Evolutionary conservation across 2,888 invertebrate species (phyloP).

Genomic region (Drosophila cracens): DNA sequence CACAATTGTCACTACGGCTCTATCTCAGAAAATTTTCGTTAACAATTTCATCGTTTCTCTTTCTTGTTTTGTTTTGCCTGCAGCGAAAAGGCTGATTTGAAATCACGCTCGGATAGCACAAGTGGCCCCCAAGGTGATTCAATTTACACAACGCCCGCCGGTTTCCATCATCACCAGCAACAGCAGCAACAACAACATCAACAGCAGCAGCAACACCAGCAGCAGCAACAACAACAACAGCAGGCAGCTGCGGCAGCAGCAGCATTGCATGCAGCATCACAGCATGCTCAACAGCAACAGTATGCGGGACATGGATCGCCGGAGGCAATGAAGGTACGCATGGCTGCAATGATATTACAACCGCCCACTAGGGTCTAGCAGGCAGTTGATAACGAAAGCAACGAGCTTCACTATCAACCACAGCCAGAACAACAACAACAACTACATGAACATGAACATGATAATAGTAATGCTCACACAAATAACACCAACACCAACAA

Average conservation of each 20-base stretch:
- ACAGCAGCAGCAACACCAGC: slow-evolving; percentile 68
- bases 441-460: slow-evolving; percentile 56
- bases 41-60: slow-evolving; percentile 55
- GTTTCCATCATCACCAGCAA: slow-evolving; percentile 84
- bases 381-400: slow-evolving; percentile 84
- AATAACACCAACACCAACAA: slow-evolving; percentile 38
- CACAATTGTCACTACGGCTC: slow-evolving; percentile 60
- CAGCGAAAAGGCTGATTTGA: slow-evolving; percentile 85
- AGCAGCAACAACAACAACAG: slow-evolving; percentile 67
- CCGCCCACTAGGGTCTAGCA: slow-evolving; percentile 92
- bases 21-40: slow-evolving; percentile 47
- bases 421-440: slow-evolving; percentile 56
- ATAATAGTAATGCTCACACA: slow-evolving; percentile 59
- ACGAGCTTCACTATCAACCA: slow-evolving; percentile 63
- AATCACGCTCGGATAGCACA: slow-evolving; percentile 85
- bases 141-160: slow-evolving; percentile 88
- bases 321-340: slow-evolving; percentile 94
- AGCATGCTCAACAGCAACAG: slow-evolving; percentile 77
- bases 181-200: slow-evolving; percentile 77
- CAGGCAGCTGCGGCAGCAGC: slow-evolving; percentile 62
- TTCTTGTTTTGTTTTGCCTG: slow-evolving; percentile 34
- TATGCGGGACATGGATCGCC: slow-evolving; percentile 86
- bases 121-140: slow-evolving; percentile 90
- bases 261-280: slow-evolving; percentile 70
- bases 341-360: slow-evolving; percentile 95